A percentile compares a stretch with the other conserved stretches of the same genome.
These are phyloP conservation scores for Dicrostonyx torquatus DNA, from an alignment of 2,797 vertebrate genomes.

Conservation along the genomic window DNA sequence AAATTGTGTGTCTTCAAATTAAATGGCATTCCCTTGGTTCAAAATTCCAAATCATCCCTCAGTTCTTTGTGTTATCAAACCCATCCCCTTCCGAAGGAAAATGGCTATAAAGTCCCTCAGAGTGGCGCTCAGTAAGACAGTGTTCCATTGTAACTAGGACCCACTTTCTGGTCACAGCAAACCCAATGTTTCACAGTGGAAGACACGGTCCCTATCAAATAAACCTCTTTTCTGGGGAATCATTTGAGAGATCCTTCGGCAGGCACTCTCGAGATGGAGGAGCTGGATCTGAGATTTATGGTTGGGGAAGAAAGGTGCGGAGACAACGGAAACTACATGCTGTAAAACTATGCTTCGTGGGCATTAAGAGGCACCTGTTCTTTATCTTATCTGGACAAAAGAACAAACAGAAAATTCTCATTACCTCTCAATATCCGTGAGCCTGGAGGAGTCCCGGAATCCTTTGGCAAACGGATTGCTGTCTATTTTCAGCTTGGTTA, in stretches of 20 bases:
- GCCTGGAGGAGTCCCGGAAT: conserved; percentile 98
- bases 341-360: conserved; percentile 66
- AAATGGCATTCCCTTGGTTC: conserved; percentile 1
- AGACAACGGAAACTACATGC: conserved; percentile 33
- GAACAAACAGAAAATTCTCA: conserved; percentile 90
- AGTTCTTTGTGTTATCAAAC: not conserved
- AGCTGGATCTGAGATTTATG: conserved; percentile 66
- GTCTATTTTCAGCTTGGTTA: conserved; percentile 99
- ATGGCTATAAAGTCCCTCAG: not conserved
- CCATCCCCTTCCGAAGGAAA: not conserved
- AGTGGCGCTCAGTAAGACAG: conserved; percentile 57
- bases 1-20: not conserved
- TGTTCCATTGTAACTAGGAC: conserved; percentile 66
- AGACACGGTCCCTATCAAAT: conserved; percentile 61
- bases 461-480: conserved; percentile 99
- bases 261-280: conserved; percentile 70
- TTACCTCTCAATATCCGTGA: conserved; percentile 99
- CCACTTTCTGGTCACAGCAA: conserved; percentile 67
- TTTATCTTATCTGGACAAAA: conserved; percentile 84
- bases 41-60: not conserved
- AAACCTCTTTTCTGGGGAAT: conserved; percentile 11
- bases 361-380: conserved; percentile 77
- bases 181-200: conserved; percentile 63
- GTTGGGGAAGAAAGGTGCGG: conserved; percentile 46
- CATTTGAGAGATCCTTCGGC: not conserved